Evolutionary conservation across 2,888 invertebrate genomes (phyloP).

Genomic region (Aphidoletes aphidimyza): DNA sequence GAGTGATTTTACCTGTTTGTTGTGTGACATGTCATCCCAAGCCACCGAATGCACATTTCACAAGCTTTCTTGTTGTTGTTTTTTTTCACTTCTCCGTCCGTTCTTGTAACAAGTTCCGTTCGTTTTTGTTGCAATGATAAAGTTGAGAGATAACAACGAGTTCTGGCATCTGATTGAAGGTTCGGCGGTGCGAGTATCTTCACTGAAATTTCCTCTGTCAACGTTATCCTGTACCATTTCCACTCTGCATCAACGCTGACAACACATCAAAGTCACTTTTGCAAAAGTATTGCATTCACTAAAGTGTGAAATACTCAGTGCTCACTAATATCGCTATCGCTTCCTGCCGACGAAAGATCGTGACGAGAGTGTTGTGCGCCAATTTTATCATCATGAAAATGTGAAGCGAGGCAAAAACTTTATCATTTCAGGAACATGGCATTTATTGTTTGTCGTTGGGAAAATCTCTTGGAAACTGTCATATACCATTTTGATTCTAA

Average conservation of each 20-base stretch:
- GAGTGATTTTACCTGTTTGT: constrained; percentile 35
- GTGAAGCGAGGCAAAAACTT: neutral
- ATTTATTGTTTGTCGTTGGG: neutral
- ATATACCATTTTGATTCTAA: constrained; percentile 10
- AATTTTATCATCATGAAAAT: neutral
- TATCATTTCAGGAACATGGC: neutral
- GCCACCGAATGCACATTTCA: constrained; percentile 23
- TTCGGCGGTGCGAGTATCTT: neutral
- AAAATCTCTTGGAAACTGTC: constrained; percentile 24
- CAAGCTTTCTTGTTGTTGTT: neutral
- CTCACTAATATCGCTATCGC: neutral
- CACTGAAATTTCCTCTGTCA: neutral
- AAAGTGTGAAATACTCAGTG: neutral
- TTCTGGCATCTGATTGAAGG: constrained; percentile 36
- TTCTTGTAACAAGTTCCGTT: too few species aligned
- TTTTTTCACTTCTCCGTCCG: too few species aligned
- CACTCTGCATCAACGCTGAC: constrained; percentile 10
- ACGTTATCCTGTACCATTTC: constrained; percentile 8
- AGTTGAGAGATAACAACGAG: constrained; percentile 33
- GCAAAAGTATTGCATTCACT: neutral
- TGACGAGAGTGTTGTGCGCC: neutral
- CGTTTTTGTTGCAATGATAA: neutral
- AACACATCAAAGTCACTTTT: constrained; percentile 24
- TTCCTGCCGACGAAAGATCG: neutral
- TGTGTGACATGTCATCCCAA: neutral